A percentile compares a stretch with the other conserved stretches of the same genome.
phyloP scores from a whole-genome alignment of 1,140 invertebrate species.

The Procambarus virginalis region DNA sequence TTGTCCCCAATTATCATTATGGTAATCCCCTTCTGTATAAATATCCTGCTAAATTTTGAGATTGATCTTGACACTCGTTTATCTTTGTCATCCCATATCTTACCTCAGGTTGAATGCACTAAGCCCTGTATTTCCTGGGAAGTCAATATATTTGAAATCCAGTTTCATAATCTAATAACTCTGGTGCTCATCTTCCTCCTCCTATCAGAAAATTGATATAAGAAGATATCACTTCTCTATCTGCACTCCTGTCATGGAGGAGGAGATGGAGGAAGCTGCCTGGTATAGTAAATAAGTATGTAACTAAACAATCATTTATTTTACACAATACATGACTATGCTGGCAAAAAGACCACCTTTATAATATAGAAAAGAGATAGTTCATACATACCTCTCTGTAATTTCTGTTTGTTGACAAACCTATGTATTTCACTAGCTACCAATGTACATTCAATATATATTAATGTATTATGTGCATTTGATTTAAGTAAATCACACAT shows the following conservation, averaged over 20 bases:
- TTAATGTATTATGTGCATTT: conserved; percentile 63
- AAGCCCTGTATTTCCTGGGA: background rate
- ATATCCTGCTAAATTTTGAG: no score
- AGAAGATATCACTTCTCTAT: background rate
- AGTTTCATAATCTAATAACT: background rate
- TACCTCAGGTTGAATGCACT: no score
- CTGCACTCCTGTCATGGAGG: background rate
- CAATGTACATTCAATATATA: conserved; percentile 67
- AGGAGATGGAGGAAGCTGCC: no score
- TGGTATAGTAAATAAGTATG: background rate
- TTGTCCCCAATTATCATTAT: no score
- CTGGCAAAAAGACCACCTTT: conserved; percentile 66
- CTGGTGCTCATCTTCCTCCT: no score
- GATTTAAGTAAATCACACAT: conserved; percentile 55
- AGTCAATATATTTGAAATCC: background rate
- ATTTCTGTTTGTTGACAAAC: conserved; percentile 59
- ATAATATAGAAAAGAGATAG: conserved; percentile 68
- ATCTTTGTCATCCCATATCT: no score
- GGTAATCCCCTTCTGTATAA: no score
- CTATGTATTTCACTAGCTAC: conserved; percentile 56
- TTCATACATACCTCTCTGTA: conserved; percentile 58
- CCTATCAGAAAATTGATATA: no score
- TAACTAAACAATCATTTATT: conserved; percentile 68
- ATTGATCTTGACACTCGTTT: no score
- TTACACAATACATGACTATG: conserved; percentile 68